Base-by-base conservation (phyloP, 2,888 invertebrate genomes). In the Micoletzkya japonica region DNA sequence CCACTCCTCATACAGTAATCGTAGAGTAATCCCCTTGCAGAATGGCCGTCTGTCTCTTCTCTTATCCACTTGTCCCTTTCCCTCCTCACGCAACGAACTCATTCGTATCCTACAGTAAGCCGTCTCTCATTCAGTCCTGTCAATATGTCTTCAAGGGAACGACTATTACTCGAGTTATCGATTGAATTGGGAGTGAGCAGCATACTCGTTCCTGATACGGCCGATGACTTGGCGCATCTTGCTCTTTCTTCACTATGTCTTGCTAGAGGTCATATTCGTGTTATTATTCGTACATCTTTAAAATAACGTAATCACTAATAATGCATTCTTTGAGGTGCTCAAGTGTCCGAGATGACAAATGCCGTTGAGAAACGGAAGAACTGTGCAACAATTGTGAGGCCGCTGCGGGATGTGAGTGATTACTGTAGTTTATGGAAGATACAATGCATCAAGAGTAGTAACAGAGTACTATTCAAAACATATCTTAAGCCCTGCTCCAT, bases 331-430 rank as follows among this genome's bases (percentile, higher is more conserved):
- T 20, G 39, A 67, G 67, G 67, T 30, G 67, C 37, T 56, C 67
- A 67, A 57, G 49, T 67, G n/a, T 56, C 67, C 2, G 67, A 67
- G n/a, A 67, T 67, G 67, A 67, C 57, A 28, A 44, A 20, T 7
- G 57, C 56, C 2, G 67, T 57, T 7, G 67, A 67, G 44, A 67
- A 57, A 57, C 54, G 67, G 34, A 67, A 57, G 57, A 39, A 44
- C 26, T 44, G 54, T n/a, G 32, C 57, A 20, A 57, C 67, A n/a
- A 44, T 67, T 39, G 57, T 67, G 28, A 36, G 67, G 44, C 67
- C 67, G 39, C 44, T 67, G 4, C 54, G 57, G 24, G 67, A 67
- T 56, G 67, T 67, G 30, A 49, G 17, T 14, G 37, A 39, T 36
- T 59, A 37, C 58, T 7, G 59, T 59, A 36, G 34, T 10, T 44